Evolutionary conservation across 2,888 invertebrate species (phyloP).

Genomic region (Punctoribates punctum): DNA sequence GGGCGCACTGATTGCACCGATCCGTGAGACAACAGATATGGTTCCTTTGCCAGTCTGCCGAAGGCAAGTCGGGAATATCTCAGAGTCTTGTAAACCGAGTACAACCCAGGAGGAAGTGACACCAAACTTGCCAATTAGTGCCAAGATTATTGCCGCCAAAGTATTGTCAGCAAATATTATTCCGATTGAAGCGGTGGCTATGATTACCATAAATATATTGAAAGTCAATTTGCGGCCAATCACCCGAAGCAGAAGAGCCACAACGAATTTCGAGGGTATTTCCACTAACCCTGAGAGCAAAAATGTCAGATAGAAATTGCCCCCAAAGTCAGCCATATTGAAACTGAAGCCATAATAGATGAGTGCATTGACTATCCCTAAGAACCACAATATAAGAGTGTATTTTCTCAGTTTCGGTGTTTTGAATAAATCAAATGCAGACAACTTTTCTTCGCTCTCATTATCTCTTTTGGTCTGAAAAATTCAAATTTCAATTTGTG

Average conservation of each 20-base stretch:
- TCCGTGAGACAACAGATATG: conserved; percentile 22
- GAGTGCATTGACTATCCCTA: conserved; percentile 74
- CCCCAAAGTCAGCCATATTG: conserved; percentile 73
- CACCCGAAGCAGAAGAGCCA: conserved; percentile 13
- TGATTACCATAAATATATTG: neutral
- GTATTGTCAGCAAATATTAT: neutral
- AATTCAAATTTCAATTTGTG: too few relatives aligned
- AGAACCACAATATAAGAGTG: conserved; percentile 43
- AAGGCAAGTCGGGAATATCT: conserved; percentile 42
- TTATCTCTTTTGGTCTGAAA: too few relatives aligned
- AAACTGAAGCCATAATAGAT: conserved; percentile 80
- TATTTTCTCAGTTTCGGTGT: conserved; percentile 32
- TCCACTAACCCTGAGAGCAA: conserved; percentile 76
- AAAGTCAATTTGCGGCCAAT: conserved; percentile 14
- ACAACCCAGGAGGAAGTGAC: neutral
- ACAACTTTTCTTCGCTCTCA: too few relatives aligned
- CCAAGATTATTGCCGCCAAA: conserved; percentile 28
- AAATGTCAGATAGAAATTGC: conserved; percentile 73
- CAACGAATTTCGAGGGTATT: conserved; percentile 63
- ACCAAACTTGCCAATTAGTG: conserved; percentile 40
- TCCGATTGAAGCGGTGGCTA: too few relatives aligned
- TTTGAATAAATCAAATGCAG: conserved; percentile 31
- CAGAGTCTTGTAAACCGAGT: neutral
- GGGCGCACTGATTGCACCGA: conserved; percentile 41
- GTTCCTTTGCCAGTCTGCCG: conserved; percentile 35